Evolutionary conservation across 92 coral and sea anemone genomes (phyloP).

Genomic region (Bergia sp.): DNA sequence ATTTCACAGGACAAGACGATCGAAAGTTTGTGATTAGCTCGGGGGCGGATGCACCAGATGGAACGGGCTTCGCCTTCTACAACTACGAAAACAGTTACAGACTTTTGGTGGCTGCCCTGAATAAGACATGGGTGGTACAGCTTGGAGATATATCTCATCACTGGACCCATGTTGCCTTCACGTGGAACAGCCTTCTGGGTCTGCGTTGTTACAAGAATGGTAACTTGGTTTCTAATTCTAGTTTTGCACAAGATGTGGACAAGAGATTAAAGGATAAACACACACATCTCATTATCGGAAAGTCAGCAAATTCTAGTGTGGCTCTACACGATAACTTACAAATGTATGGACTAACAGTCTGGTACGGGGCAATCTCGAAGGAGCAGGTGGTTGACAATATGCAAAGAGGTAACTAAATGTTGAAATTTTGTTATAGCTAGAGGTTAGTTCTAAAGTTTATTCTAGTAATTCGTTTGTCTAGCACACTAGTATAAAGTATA

Average conservation of each 20-base stretch:
- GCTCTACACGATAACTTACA: slow-evolving; percentile 10
- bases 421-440: not conserved
- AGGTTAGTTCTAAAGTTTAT: not conserved
- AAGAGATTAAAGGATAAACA: not conserved
- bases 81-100: not conserved
- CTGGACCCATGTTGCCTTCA: slow-evolving; percentile 33
- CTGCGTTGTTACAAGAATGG: slow-evolving; percentile 25
- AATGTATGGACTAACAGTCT: slow-evolving; percentile 29
- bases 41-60: not conserved
- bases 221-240: not conserved
- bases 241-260: not conserved
- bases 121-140: slow-evolving; percentile 22
- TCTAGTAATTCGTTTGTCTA: not conserved
- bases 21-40: slow-evolving; percentile 19
- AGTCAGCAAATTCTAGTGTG: not conserved
- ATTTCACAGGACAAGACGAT: slow-evolving; percentile 18
- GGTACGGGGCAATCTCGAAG: slow-evolving; percentile 3
- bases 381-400: slow-evolving; percentile 26
- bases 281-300: slow-evolving; percentile 15
- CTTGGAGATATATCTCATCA: not conserved
- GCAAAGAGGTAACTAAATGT: not conserved
- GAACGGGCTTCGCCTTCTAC: slow-evolving; percentile 12
- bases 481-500: not conserved
- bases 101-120: not conserved
- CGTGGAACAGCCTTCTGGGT: slow-evolving; percentile 27